A percentile compares a stretch with the other conserved stretches of the same genome.
Evolutionary conservation across 1,140 invertebrate genomes (phyloP).

Genomic region (Halictus rubicundus): DNA sequence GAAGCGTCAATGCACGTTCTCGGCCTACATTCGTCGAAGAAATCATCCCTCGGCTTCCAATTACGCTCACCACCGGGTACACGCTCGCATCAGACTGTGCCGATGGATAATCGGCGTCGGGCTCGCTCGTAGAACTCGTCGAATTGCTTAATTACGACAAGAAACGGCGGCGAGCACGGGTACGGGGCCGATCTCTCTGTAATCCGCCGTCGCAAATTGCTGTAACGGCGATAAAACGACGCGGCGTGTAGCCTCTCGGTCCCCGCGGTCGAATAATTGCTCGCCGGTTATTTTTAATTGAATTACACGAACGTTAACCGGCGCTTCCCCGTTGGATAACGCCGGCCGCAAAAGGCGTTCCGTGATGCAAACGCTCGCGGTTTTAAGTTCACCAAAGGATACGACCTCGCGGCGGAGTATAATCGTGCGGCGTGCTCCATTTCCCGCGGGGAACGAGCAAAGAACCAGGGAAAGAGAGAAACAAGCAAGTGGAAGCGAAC

Average conservation of each 20-base stretch:
- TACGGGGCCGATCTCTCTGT: slow-evolving; percentile 22
- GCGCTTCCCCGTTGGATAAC: slow-evolving; percentile 36
- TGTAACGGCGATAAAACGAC: slow-evolving; percentile 14
- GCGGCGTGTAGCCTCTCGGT: background rate
- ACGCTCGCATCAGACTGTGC: no score
- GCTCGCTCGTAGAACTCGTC: slow-evolving; percentile 10
- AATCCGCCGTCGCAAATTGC: slow-evolving; percentile 28
- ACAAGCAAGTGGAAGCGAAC: no score
- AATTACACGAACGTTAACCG: slow-evolving; percentile 21
- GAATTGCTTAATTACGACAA: slow-evolving; percentile 38
- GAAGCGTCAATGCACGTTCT: no score
- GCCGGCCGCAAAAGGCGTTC: slow-evolving; percentile 44
- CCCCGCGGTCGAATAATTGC: slow-evolving; percentile 3
- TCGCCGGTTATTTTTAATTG: slow-evolving; percentile 40
- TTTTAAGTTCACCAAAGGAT: slow-evolving; percentile 50
- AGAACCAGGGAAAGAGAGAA: no score
- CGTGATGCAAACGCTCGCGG: slow-evolving; percentile 50
- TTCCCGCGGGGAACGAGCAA: no score
- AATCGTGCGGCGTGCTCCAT: no score
- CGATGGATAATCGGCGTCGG: slow-evolving; percentile 21
- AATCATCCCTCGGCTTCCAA: no score
- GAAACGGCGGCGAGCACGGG: slow-evolving; percentile 7
- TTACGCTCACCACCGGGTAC: no score
- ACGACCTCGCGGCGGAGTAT: slow-evolving; percentile 53
- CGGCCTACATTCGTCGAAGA: no score